Evolutionary conservation across 2,113 vertebrate species (phyloP).

Genomic region (Petrocephalus zakoni): DNA sequence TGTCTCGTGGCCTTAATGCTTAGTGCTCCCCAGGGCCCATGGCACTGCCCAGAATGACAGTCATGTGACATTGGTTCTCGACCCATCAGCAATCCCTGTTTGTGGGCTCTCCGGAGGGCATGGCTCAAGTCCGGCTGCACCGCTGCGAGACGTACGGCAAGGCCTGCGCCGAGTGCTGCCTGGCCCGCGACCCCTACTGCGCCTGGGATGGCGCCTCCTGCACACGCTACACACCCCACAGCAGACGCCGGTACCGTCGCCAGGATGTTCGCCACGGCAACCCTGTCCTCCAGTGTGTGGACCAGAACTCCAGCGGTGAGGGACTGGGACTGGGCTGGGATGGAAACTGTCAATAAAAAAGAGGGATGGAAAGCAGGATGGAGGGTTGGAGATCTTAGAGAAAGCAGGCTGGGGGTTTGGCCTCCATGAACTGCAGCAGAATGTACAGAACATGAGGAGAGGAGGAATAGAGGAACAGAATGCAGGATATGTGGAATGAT

Average conservation of each 20-base stretch:
- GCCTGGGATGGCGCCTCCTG: slow-evolving; percentile 83
- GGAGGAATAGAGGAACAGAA: not conserved
- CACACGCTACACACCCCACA: slow-evolving; percentile 59
- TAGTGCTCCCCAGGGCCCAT: not conserved
- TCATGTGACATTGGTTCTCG: not conserved
- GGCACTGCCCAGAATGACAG: not conserved
- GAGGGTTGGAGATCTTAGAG: not conserved
- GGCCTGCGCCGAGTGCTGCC: slow-evolving; percentile 86
- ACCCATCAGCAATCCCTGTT: slow-evolving; percentile 76
- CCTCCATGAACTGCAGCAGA: not conserved
- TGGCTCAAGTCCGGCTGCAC: slow-evolving; percentile 79
- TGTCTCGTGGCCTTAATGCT: not conserved
- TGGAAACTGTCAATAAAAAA: not conserved
- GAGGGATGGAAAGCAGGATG: not conserved
- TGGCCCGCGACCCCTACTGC: slow-evolving; percentile 90
- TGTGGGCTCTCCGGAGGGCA: slow-evolving; percentile 70
- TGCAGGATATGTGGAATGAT: not conserved
- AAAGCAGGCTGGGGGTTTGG: not conserved
- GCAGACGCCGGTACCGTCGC: slow-evolving; percentile 72
- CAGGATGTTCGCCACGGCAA: slow-evolving; percentile 74
- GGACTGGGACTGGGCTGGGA: not conserved
- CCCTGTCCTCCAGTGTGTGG: slow-evolving; percentile 77
- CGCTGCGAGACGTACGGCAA: slow-evolving; percentile 79
- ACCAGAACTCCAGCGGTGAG: slow-evolving; percentile 78
- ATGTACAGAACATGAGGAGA: not conserved